Percentiles rank a stretch among this genome's conserved stretches.
Evolutionary conservation across 2,888 invertebrate genomes (phyloP).

Genomic region (Tetranychus truncatus): DNA sequence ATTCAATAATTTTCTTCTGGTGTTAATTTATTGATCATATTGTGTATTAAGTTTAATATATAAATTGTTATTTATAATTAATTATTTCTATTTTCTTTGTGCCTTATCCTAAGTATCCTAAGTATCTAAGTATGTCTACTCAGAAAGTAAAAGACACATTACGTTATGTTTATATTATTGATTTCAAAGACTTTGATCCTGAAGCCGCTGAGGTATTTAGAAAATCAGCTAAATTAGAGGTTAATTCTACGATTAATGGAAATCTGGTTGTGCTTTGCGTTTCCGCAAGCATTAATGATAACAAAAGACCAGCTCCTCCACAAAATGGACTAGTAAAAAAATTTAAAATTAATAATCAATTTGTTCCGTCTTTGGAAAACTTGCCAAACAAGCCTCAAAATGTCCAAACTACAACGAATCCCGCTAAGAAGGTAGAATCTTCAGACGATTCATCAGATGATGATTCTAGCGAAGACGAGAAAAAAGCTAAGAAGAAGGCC

Average conservation of each 20-base stretch:
- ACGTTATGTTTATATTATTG: not conserved
- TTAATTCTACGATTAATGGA: not conserved
- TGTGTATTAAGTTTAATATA: no score
- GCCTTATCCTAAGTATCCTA: no score
- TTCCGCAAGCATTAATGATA: not conserved
- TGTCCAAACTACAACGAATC: not conserved
- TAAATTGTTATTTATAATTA: no score
- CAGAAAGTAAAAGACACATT: not conserved
- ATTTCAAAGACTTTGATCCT: not conserved
- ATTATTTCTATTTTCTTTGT: no score
- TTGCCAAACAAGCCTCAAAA: not conserved
- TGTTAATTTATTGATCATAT: no score
- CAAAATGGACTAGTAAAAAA: not conserved
- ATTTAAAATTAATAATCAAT: not conserved
- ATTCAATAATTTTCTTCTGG: no score
- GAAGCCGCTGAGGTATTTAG: not conserved
- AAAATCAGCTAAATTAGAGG: not conserved
- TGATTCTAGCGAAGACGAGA: not conserved
- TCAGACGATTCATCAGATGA: not conserved
- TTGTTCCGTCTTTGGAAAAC: not conserved
- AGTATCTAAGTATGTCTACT: not conserved
- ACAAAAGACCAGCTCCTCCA: not conserved
- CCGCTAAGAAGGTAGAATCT: not conserved
- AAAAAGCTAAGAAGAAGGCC: not conserved
- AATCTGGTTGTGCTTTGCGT: not conserved